Evolutionary conservation across 2,888 invertebrate genomes (phyloP), one percentile per base, ranked within the genome.

Genomic region (Liodrosophila aerea): DNA sequence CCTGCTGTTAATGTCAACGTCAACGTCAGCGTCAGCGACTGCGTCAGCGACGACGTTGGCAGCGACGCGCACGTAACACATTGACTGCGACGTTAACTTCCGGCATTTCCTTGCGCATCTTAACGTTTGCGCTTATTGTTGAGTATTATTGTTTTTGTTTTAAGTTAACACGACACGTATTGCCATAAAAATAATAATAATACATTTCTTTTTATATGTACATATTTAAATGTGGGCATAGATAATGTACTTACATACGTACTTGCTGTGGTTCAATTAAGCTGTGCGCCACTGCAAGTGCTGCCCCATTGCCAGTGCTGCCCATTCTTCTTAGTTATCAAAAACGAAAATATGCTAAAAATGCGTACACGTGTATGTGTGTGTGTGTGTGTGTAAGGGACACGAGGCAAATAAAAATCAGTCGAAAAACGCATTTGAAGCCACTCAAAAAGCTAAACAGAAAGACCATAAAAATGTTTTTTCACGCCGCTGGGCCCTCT

Each of bases 31-130:
- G 22, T 22, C 40, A 34, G 36, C 39, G 40, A 61, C 39, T 61
- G 41, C 64, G 33, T 8, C 22, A 39, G 15, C 58, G 47, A 41
- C 45, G 62, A 46, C 52, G 65, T 41, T 18, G 9, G 40, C 71
- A 39, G 49, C 47, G 64, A 51, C 58, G 59, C 16, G 33, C 12
- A 37, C 52, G 57, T 57, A 37, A 12, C 22, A 47, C 61, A 78
- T 73, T 64, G 67, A 61, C 58, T 60, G 62, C 51, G 57, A 40
- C 62, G 51, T 67, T 81, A 56, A 70, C 77, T 78, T 84, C 77
- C 85, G 77, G 84, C 84, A 77, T 76, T 71, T 76, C 57, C 64
- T 70, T 60, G 81, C 73, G 73, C 77, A 76, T 83, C 84, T 56
- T 47, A 36, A 30, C 15, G 41, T 40, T 36, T 41, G 58, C 29